Base-by-base conservation (phyloP, 2,888 invertebrate genomes). In the Eristalis intricaria region DNA sequence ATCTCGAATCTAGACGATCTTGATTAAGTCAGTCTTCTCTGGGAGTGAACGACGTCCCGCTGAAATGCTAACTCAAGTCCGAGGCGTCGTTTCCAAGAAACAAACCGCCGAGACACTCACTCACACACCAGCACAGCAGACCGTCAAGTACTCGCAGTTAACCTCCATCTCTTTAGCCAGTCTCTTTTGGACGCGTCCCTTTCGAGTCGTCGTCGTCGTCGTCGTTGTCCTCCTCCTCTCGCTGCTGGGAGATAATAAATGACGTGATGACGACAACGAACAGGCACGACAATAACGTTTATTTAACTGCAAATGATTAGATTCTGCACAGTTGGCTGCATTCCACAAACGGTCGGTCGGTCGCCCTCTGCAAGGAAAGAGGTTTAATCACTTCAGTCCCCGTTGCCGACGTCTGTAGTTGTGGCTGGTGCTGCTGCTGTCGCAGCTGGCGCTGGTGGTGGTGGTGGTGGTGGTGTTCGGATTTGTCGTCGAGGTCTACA, bases 291-390 rank as follows among this genome's bases (percentile, higher is more conserved):
- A 87, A 84, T 87, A 87, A 87, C 79, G 87, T 87, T 87, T 84
- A 87, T 87, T 87, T 87, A 84, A 87, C 87, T 87, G 87, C 75
- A 87, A 87, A 83, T 84, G 87, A 87, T 87, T 87, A 80, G 84
- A 87, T 84, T 87, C 80, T 87, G 87, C 84, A 84, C 84, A 84
- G 84, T 87, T 87, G 84, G 87, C 79, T 84, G 84, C 87, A 87
- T 87, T 87, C 87, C 87, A 84, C 83, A 76, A 77, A 84, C 87
- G 87, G 87, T 84, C 80, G 87, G 87, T 84, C 80, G 84, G 79
- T 87, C 84, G 87, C 84, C 84, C 87, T 82, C 70, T 61, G 73
- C 75, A 63, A 50, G 65, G 69, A 71, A 84, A 80, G 84, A 64
- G 84, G 84, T 87, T 80, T 80, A 80, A 80, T 84, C 79, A 87